phyloP scores from a whole-genome alignment of 2,797 vertebrate species.

The Arnoldichthys spilopterus region DNA sequence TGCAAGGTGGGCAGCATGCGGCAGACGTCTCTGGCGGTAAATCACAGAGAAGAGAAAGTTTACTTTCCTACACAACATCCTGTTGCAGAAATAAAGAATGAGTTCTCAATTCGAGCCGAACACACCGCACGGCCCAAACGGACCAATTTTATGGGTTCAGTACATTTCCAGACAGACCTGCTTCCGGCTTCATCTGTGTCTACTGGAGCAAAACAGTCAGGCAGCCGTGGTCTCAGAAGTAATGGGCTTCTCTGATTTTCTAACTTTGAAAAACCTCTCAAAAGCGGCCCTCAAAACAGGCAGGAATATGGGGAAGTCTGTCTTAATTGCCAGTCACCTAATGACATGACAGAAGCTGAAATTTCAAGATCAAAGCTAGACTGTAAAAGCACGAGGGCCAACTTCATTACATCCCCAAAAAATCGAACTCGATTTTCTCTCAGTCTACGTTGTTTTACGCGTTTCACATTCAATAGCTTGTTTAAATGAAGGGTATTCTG shows the following conservation, averaged over 20 bases:
- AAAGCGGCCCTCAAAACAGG: conserved; percentile 22
- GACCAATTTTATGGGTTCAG: conserved; percentile 20
- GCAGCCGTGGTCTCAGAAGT: conserved; percentile 7
- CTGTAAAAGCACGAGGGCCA: neutral
- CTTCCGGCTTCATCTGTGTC: conserved; percentile 22
- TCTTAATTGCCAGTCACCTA: conserved; percentile 37
- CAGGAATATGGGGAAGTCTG: neutral
- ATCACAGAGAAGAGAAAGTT: conserved; percentile 49
- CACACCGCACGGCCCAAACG: conserved; percentile 17
- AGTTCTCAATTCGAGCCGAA: neutral
- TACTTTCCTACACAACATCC: conserved; percentile 55
- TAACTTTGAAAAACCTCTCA: neutral
- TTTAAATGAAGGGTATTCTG: no score
- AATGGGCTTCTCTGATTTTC: conserved; percentile 38
- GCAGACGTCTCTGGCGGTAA: conserved; percentile 31
- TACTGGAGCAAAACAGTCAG: conserved; percentile 33
- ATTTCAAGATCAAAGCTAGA: conserved; percentile 26
- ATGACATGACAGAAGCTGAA: conserved; percentile 27
- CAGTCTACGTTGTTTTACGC: neutral
- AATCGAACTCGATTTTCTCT: neutral
- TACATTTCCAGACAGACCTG: neutral
- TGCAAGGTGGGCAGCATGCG: conserved; percentile 37
- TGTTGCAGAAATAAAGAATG: neutral
- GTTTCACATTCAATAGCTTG: neutral
- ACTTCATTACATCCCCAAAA: conserved; percentile 16